phyloP scores from a whole-genome alignment of 2,797 vertebrate species.

The Enteromius afrohamiltoni region DNA sequence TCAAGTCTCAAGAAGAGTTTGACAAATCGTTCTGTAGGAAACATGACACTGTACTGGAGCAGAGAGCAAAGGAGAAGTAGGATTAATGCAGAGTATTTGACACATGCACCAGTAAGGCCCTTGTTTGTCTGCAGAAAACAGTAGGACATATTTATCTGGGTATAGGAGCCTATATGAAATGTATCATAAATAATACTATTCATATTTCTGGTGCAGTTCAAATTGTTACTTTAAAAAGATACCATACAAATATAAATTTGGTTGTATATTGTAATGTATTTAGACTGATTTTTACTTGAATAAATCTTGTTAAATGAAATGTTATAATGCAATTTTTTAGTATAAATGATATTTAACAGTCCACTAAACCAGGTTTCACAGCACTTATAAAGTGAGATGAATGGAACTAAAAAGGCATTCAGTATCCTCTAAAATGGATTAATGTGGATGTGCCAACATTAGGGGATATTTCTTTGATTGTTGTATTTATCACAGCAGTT shows the following conservation, averaged over 20 bases:
- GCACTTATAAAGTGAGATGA: not conserved
- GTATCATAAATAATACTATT: not conserved
- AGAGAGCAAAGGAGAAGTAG: conserved; percentile 27
- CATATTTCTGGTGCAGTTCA: not conserved
- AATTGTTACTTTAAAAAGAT: not conserved
- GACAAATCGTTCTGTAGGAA: conserved; percentile 27
- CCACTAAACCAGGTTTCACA: not conserved
- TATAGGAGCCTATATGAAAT: not conserved
- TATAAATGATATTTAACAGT: not conserved
- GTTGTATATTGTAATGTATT: not conserved
- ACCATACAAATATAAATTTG: not conserved
- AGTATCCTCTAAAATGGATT: not conserved
- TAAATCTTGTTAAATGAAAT: not conserved
- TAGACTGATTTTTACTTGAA: not conserved
- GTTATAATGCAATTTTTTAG: not conserved
- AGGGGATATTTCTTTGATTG: not conserved
- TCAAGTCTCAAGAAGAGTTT: conserved; percentile 26
- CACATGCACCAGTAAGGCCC: not conserved
- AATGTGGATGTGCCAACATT: not conserved
- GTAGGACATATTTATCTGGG: not conserved
- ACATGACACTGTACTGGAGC: conserved; percentile 23
- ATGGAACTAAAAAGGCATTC: not conserved
- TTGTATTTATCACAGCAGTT: not conserved
- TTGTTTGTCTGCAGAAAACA: not conserved
- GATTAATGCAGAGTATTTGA: conserved; percentile 11